phyloP scores from a whole-genome alignment of 1,140 invertebrate species.

The Halotydeus destructor region DNA sequence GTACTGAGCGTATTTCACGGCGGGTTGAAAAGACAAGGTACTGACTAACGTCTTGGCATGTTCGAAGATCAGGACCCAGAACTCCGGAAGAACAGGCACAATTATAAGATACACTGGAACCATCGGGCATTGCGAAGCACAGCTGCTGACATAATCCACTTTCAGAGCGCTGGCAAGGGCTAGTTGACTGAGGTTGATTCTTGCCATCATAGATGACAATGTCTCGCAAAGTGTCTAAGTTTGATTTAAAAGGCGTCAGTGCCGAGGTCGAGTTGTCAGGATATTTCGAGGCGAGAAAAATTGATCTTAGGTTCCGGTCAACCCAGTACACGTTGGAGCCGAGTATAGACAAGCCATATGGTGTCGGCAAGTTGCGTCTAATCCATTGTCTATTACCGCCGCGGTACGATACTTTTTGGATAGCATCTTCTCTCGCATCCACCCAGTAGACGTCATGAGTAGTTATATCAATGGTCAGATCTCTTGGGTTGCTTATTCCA shows the following conservation, averaged over 20 bases:
- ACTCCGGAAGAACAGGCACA: constrained; percentile 83
- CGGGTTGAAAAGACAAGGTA: constrained; percentile 76
- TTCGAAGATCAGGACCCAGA: constrained; percentile 33
- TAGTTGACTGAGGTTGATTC: constrained; percentile 50
- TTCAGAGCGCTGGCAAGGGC: constrained; percentile 50
- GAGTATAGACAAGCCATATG: constrained; percentile 75
- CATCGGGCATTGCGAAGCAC: constrained; percentile 66
- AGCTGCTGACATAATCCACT: constrained; percentile 77
- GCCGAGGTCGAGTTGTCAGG: constrained; percentile 25
- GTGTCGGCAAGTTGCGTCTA: constrained; percentile 69
- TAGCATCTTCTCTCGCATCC: constrained; percentile 74
- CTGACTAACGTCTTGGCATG: constrained; percentile 44
- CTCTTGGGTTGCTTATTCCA: constrained; percentile 70
- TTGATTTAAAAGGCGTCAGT: constrained; percentile 43
- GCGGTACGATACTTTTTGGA: constrained; percentile 38
- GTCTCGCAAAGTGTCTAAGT: constrained; percentile 57
- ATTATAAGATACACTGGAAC: constrained; percentile 27
- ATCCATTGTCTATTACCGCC: constrained; percentile 40
- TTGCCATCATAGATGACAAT: constrained; percentile 71
- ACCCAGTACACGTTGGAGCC: constrained; percentile 72
- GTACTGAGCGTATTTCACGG: constrained; percentile 66
- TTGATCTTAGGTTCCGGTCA: constrained; percentile 68
- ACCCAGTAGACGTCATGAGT: constrained; percentile 96
- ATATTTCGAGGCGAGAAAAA: constrained; percentile 37
- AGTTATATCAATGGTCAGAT: constrained; percentile 76